phyloP scores from a whole-genome alignment of 2,888 invertebrate genomes.

The Nebria brevicollis region DNA sequence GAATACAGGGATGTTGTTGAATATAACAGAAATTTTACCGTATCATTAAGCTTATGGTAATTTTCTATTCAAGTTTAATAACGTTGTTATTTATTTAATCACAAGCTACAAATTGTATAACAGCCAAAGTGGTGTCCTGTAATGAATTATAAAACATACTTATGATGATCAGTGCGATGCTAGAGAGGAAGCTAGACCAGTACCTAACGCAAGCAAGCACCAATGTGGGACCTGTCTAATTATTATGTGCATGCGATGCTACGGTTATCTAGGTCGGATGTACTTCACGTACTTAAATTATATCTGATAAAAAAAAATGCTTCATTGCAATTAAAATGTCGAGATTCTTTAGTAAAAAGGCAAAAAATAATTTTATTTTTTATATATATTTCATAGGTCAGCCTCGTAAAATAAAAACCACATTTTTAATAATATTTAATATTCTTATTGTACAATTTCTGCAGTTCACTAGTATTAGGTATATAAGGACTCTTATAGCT shows the following conservation, averaged over 20 bases:
- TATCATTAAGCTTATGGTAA: neutral
- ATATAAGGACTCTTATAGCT: too few relatives aligned
- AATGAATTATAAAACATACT: conserved; percentile 10
- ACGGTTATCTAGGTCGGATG: conserved; percentile 9
- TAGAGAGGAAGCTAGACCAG: neutral
- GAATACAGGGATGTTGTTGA: neutral
- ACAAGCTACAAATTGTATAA: neutral
- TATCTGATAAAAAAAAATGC: conserved; percentile 5
- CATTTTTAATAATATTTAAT: too few relatives aligned
- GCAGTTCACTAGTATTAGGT: too few relatives aligned
- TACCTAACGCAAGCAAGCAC: conserved; percentile 2
- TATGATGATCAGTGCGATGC: neutral
- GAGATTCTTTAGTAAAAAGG: too few relatives aligned
- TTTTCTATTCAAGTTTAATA: neutral
- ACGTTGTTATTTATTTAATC: neutral
- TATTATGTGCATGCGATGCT: neutral
- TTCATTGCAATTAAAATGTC: neutral
- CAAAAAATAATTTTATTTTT: too few relatives aligned
- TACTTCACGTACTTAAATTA: conserved; percentile 7
- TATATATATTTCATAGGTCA: too few relatives aligned
- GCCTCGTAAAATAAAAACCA: too few relatives aligned
- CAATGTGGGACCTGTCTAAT: neutral
- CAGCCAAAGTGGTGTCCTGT: conserved; percentile 5
- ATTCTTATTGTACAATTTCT: too few relatives aligned
- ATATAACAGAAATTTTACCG: neutral